Evolutionary conservation across 2,888 invertebrate species (phyloP).

Genomic region (Stenotaenia linearis): DNA sequence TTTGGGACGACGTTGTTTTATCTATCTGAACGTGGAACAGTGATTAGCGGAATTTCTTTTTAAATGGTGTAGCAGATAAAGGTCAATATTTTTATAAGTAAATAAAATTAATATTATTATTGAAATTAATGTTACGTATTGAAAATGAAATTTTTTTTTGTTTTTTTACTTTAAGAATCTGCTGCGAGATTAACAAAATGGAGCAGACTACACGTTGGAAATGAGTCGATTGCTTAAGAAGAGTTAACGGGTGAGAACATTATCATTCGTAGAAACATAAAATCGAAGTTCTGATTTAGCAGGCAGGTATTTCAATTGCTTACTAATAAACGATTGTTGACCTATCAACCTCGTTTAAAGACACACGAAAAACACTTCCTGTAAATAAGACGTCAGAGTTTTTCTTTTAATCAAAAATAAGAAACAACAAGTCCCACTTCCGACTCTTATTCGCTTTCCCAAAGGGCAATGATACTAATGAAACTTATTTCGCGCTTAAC

Average conservation of each 20-base stretch:
- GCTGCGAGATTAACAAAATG: not conserved
- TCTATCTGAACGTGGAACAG: too few species aligned
- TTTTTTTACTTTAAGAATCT: too few species aligned
- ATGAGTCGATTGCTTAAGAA: not conserved
- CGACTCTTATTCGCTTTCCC: not conserved
- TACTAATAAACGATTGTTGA: not conserved
- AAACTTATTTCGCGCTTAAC: not conserved
- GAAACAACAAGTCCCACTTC: not conserved
- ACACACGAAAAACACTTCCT: not conserved
- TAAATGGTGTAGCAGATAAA: not conserved
- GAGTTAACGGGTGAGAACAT: not conserved
- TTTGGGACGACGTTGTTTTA: too few species aligned
- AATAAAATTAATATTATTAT: not conserved
- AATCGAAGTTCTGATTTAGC: not conserved
- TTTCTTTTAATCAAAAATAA: not conserved
- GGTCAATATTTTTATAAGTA: not conserved
- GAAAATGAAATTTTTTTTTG: too few species aligned
- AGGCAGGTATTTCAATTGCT: not conserved
- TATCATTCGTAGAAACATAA: not conserved
- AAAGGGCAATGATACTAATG: not conserved
- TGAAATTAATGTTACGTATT: not conserved
- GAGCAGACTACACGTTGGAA: constrained; percentile 21
- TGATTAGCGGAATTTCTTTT: too few species aligned
- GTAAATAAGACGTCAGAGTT: not conserved
- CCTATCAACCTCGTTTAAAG: not conserved